Evolutionary conservation across 2,113 vertebrate species (phyloP).

Genomic region (Leucosticte australis): DNA sequence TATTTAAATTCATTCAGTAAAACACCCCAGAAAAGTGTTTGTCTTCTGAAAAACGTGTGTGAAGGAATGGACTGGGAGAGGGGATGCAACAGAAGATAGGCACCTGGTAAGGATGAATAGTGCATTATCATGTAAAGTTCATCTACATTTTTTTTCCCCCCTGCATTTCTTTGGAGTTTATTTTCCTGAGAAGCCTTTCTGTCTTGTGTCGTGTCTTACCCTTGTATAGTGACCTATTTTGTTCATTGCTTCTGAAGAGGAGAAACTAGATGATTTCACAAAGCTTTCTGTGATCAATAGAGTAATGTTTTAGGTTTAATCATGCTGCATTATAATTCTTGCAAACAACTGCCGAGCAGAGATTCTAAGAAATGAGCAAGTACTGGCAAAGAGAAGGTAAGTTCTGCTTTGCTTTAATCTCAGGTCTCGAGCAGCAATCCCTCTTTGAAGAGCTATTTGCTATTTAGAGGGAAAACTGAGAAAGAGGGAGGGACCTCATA

Average conservation of each 20-base stretch:
- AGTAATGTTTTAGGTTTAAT: slow-evolving; percentile 69
- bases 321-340: slow-evolving; percentile 68
- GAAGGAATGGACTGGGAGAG: background rate
- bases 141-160: background rate
- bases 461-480: slow-evolving; percentile 3
- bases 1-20: slow-evolving; percentile 47
- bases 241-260: slow-evolving; percentile 64
- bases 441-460: slow-evolving; percentile 27
- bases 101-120: slow-evolving; percentile 15
- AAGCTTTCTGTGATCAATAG: slow-evolving; percentile 74
- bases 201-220: background rate
- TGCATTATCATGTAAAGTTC: slow-evolving; percentile 20
- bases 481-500: slow-evolving; percentile 12
- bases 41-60: slow-evolving; percentile 8
- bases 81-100: background rate
- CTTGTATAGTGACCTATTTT: slow-evolving; percentile 69
- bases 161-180: slow-evolving; percentile 34
- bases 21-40: background rate
- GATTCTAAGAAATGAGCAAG: slow-evolving; percentile 53
- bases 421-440: background rate
- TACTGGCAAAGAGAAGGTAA: slow-evolving; percentile 52
- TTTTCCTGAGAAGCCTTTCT: slow-evolving; percentile 23
- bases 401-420: slow-evolving; percentile 55
- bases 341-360: slow-evolving; percentile 46
- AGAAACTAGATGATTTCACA: slow-evolving; percentile 68